Evolutionary conservation across 2,113 vertebrate species (phyloP).

Genomic region (Sakesphorus luctuosus): DNA sequence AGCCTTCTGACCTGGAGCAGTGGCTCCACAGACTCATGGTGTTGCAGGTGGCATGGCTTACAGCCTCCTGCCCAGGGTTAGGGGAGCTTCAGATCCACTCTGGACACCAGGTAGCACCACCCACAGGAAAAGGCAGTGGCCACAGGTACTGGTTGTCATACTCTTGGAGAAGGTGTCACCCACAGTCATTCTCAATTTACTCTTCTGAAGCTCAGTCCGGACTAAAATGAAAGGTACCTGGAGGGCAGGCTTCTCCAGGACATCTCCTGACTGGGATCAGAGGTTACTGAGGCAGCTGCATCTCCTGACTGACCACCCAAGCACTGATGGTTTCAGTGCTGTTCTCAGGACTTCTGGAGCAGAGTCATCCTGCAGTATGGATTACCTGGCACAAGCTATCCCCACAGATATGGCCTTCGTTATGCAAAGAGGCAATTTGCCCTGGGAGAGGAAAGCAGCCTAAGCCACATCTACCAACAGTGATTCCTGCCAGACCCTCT

Average conservation of each 20-base stretch:
- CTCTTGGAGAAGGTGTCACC: neutral
- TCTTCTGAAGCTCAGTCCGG: neutral
- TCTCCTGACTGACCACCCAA: neutral
- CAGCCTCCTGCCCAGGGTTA: neutral
- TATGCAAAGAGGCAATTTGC: neutral
- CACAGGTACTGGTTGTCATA: accelerated
- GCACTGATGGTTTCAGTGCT: neutral
- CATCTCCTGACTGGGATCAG: neutral
- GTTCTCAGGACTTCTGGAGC: neutral
- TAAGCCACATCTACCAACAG: neutral
- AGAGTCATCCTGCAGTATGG: neutral
- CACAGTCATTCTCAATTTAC: neutral
- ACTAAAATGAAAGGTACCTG: neutral
- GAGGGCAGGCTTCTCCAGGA: neutral
- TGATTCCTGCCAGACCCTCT: neutral
- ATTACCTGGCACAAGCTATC: neutral
- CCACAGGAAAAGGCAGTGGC: neutral
- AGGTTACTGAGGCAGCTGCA: neutral
- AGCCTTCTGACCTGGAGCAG: accelerated
- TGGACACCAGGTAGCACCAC: accelerated
- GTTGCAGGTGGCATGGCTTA: neutral
- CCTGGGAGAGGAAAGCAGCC: neutral
- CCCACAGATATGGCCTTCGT: neutral
- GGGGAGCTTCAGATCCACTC: neutral
- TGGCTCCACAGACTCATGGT: accelerated